A percentile compares a stretch with the other conserved stretches of the same genome.
Evolutionary conservation across 2,797 vertebrate species (phyloP).

Genomic region (Falco novaeseelandiae): DNA sequence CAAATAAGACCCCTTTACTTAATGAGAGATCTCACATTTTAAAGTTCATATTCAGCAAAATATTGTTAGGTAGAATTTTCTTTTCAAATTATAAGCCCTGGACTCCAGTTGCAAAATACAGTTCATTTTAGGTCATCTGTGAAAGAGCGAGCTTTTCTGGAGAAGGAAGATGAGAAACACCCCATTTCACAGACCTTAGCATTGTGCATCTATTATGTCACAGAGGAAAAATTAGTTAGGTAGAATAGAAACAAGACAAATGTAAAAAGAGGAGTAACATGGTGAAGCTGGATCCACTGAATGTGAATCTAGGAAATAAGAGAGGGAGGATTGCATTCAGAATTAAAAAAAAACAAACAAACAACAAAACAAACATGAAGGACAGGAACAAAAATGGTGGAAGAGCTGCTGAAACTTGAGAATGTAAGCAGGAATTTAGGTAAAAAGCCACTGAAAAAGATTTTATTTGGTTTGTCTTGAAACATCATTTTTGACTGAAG

Average conservation of each 20-base stretch:
- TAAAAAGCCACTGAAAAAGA: not conserved
- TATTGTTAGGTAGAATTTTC: not conserved
- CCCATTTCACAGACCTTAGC: not conserved
- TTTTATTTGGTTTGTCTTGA: not conserved
- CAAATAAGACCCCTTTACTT: not conserved
- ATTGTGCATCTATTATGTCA: not conserved
- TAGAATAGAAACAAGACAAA: not conserved
- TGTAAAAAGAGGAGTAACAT: not conserved
- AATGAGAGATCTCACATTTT: not conserved
- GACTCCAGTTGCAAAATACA: not conserved
- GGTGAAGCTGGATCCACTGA: not conserved
- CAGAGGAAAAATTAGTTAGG: not conserved
- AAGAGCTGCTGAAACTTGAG: not conserved
- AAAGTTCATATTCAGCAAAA: not conserved
- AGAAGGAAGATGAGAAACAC: not conserved
- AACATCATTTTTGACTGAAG: not conserved
- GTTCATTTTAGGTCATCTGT: not conserved
- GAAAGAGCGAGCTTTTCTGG: not conserved
- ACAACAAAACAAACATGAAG: not conserved
- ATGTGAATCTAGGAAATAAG: not conserved
- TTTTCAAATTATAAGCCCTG: not conserved
- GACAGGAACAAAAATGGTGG: not conserved
- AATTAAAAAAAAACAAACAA: not conserved
- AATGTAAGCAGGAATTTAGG: not conserved
- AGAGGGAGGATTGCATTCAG: not conserved